These are phyloP conservation scores for Eufriesea mexicana DNA, from an alignment of 1,140 invertebrate genomes.

Conservation along the genomic window DNA sequence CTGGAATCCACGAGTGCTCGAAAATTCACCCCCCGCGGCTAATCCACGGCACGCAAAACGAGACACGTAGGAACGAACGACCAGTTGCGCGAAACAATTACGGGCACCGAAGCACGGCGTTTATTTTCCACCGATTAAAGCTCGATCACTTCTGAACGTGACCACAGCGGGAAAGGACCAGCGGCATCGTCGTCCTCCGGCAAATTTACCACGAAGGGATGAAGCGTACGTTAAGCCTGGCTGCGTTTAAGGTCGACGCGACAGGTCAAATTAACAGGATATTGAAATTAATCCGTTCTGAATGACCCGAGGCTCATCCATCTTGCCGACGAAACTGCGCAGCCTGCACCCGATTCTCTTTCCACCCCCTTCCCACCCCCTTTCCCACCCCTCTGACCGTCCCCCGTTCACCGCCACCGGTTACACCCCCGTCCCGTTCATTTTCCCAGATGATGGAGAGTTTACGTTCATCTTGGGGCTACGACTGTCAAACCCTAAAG, in stretches of 20 bases:
- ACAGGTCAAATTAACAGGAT: constrained; percentile 71
- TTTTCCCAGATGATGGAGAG: constrained; percentile 34
- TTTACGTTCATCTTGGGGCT: constrained; percentile 45
- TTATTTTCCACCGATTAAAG: constrained; percentile 24
- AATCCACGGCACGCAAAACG: too few species aligned
- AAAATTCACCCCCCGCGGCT: not conserved
- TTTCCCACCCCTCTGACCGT: not conserved
- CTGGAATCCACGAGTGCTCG: too few species aligned
- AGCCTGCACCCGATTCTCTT: not conserved
- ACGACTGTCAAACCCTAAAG: constrained; percentile 38
- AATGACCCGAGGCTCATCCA: constrained; percentile 67
- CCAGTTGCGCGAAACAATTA: too few species aligned
- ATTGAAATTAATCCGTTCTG: constrained; percentile 71
- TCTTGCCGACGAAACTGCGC: constrained; percentile 58
- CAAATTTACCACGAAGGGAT: not conserved
- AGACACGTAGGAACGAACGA: not conserved
- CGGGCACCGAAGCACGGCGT: not conserved
- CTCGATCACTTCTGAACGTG: not conserved
- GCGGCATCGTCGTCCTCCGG: not conserved
- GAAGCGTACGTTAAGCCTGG: not conserved
- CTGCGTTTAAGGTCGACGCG: constrained; percentile 60
- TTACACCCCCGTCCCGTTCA: constrained; percentile 17
- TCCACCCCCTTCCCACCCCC: not conserved
- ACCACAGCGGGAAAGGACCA: not conserved
- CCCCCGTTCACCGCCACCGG: not conserved